phyloP scores from a whole-genome alignment of 2,797 vertebrate species.

The Halcyon leucocephala region DNA sequence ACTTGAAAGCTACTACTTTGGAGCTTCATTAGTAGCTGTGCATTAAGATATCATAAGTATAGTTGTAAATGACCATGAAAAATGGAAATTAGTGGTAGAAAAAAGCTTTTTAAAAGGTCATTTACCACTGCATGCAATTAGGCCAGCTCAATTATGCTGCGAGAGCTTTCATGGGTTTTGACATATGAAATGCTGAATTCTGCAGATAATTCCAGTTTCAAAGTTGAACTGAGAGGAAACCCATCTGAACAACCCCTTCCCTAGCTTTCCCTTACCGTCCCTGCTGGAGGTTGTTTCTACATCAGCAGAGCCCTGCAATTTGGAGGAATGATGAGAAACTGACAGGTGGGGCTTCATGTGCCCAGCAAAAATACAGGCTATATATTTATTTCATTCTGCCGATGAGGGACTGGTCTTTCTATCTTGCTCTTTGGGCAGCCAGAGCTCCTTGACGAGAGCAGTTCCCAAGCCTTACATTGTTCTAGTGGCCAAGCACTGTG shows the following conservation, averaged over 20 bases:
- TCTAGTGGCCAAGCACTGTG: neutral
- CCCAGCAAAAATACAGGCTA: neutral
- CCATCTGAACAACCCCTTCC: neutral
- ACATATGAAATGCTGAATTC: neutral
- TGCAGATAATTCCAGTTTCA: neutral
- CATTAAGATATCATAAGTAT: neutral
- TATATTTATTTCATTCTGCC: neutral
- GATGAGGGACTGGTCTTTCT: neutral
- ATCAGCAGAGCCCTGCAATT: neutral
- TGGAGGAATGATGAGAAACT: neutral
- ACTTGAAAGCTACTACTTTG: conserved; percentile 16
- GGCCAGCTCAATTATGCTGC: neutral
- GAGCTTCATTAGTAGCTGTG: conserved; percentile 34
- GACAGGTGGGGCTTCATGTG: neutral
- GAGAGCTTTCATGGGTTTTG: neutral
- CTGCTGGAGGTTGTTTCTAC: neutral
- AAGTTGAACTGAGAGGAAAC: neutral
- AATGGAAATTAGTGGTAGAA: conserved; percentile 25
- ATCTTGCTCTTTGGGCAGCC: neutral
- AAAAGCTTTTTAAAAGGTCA: conserved; percentile 39
- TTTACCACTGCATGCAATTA: conserved; percentile 11
- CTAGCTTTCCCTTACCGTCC: neutral
- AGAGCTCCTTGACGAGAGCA: neutral
- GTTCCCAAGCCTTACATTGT: neutral
- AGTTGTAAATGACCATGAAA: conserved; percentile 30